Evolutionary conservation across 2,888 invertebrate genomes (phyloP), one percentile per base, ranked within the genome.

Genomic region (Tenthredo mesomela): DNA sequence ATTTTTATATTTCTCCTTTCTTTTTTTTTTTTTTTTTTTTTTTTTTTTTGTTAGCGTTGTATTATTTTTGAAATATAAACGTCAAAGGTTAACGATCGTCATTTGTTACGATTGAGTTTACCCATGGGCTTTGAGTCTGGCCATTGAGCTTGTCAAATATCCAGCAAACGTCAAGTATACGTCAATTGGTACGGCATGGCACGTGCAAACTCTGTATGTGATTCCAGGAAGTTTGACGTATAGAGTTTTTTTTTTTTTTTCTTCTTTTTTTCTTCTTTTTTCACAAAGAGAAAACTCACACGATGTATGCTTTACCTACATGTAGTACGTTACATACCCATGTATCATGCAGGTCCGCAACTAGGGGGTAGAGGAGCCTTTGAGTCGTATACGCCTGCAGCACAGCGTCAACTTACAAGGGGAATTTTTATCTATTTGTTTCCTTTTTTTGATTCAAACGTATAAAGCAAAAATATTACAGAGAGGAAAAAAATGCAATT

Each of bases 61-160:
- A 73, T 73, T 73, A 25, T 73, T 73, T 73, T 29, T 6, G 43
- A 25, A 21, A 43, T 29, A 77, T 54, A 54, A 29, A 77, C 54
- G 77, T 77, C 77, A 54, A 50, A 77, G 77, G 77, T 29, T 77
- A 77, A 54, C 54, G 77, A 77, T 50, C 77, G 77, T 54, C 29
- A 54, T 54, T 77, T 77, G 77, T 54, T 54, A 77, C 47, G 33
- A 54, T 54, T 77, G 77, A 33, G 21, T 77, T 54, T 54, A 40
- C 77, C 54, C 71, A 73, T 73, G 71, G 3, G 71, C 40, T 73
- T 43, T 73, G 71, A 18, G 0, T 4, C 61, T 77, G 77, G 33
- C 77, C 54, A 54, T 50, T 77, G 33, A 54, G 77, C 33, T 77
- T 77, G 54, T 77, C 77, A 77, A 77, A 54, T 77, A 77, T 77